phyloP scores from a whole-genome alignment of 1,140 invertebrate genomes.

The Bombyx mandarina region DNA sequence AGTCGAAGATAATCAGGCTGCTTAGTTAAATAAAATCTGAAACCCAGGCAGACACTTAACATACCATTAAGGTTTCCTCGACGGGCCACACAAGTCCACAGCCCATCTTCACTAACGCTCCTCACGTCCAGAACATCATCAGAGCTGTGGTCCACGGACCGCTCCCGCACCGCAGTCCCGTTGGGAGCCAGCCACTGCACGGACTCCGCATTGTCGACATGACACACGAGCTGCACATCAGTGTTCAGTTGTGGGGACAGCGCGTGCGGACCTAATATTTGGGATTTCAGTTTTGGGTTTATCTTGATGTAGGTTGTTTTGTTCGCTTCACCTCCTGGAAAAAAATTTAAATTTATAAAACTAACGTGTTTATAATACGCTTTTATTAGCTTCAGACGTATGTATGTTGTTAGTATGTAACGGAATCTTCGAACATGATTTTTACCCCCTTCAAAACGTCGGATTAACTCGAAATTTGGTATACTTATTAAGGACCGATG shows the following conservation, averaged over 20 bases:
- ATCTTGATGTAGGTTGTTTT: slow-evolving; percentile 31
- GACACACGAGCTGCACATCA: slow-evolving; percentile 36
- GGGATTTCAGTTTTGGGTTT: slow-evolving; percentile 28
- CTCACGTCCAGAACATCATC: slow-evolving; percentile 29
- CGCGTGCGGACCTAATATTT: slow-evolving; percentile 43
- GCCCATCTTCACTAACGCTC: slow-evolving; percentile 34
- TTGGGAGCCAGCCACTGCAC: slow-evolving; percentile 33
- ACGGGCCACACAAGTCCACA: slow-evolving; percentile 41
- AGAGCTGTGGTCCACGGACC: slow-evolving; percentile 21
- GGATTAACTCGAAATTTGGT: too few species aligned
- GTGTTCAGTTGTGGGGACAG: slow-evolving; percentile 15
- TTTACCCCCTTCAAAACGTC: too few species aligned
- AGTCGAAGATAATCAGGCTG: too few species aligned
- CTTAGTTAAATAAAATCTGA: too few species aligned
- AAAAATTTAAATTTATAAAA: neutral
- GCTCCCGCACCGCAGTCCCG: slow-evolving; percentile 14
- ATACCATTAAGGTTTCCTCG: slow-evolving; percentile 28
- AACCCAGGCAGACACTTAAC: slow-evolving; percentile 5
- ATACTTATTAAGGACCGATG: too few species aligned
- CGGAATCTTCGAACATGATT: too few species aligned
- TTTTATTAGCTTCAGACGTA: too few species aligned
- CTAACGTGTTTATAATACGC: too few species aligned
- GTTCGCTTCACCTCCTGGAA: slow-evolving; percentile 34
- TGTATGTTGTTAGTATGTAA: too few species aligned
- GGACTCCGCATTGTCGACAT: slow-evolving; percentile 30